A percentile compares a stretch with the other conserved stretches of the same genome.
These are phyloP conservation scores for Ichneumoninae sp. DNA, from an alignment of 2,888 invertebrate species.

Conservation along the genomic window DNA sequence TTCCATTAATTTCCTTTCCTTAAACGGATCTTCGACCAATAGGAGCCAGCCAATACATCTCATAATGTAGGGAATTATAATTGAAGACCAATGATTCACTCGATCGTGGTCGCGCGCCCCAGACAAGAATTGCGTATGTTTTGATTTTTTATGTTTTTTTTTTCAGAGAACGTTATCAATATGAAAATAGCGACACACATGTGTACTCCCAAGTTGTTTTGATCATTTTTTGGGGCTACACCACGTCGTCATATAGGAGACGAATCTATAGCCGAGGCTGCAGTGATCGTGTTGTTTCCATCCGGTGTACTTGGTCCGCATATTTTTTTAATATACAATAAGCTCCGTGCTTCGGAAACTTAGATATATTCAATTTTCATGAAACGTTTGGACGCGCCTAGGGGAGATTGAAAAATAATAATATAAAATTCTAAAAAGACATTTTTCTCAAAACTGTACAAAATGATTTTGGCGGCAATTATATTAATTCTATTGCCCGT, in stretches of 20 bases:
- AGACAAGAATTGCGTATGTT: constrained; percentile 14
- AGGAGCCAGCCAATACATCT: background rate
- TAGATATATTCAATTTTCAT: background rate
- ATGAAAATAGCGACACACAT: constrained; percentile 40
- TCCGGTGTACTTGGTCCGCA: constrained; percentile 30
- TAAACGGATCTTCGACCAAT: constrained; percentile 39
- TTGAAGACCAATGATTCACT: constrained; percentile 22
- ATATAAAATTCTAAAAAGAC: background rate
- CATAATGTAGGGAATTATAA: constrained; percentile 15
- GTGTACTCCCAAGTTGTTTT: constrained; percentile 12
- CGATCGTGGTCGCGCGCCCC: constrained; percentile 40
- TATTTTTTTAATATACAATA: background rate
- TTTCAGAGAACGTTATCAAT: constrained; percentile 11
- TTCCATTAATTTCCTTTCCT: constrained; percentile 16
- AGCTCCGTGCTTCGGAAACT: background rate
- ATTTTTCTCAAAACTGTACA: background rate
- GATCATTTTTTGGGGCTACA: constrained; percentile 5
- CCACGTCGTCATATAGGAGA: constrained; percentile 30
- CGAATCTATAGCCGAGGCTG: constrained; percentile 14
- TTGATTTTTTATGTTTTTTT: constrained; percentile 15
- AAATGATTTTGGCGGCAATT: constrained; percentile 48
- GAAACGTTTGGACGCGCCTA: background rate
- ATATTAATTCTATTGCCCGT: constrained; percentile 48
- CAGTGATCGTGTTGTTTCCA: constrained; percentile 47
- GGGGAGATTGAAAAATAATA: background rate